A percentile compares a stretch with the other conserved stretches of the same genome.
phyloP scores from a whole-genome alignment of 2,113 vertebrate genomes.

The Melanostigma gelatinosum region DNA sequence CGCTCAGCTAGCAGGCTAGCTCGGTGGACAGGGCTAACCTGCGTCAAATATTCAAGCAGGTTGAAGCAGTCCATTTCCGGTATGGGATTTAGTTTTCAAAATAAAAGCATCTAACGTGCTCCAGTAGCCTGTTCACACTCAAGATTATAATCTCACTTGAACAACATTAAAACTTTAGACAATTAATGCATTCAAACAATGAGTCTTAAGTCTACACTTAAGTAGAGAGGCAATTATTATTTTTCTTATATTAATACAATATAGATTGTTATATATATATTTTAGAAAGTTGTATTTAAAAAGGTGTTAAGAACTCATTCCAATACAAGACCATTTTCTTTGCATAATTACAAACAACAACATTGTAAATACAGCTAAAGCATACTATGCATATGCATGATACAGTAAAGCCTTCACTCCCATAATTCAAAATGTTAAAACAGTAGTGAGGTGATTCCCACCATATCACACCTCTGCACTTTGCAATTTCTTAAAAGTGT shows the following conservation, averaged over 20 bases:
- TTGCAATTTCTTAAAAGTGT: neutral
- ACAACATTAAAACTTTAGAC: neutral
- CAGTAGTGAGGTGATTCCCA: neutral
- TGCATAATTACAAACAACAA: neutral
- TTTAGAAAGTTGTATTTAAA: neutral
- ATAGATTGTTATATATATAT: neutral
- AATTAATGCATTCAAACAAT: no score
- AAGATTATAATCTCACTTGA: neutral
- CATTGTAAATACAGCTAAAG: neutral
- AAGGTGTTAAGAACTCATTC: neutral
- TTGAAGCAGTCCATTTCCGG: constrained; percentile 32
- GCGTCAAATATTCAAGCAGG: neutral
- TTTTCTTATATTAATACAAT: neutral
- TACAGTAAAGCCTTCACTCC: neutral
- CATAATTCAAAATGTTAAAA: neutral
- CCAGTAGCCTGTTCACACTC: neutral
- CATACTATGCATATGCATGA: no score
- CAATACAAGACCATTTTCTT: neutral
- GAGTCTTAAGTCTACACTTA: no score
- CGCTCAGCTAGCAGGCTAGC: constrained; percentile 32
- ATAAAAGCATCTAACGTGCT: constrained; percentile 31
- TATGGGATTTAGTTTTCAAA: constrained; percentile 28
- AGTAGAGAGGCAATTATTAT: neutral
- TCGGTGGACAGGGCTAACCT: neutral
- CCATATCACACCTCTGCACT: neutral